A percentile compares a stretch with the other conserved stretches of the same genome.
Evolutionary conservation across 1,140 invertebrate genomes (phyloP).

Genomic region (Akabosia matsudoensis): DNA sequence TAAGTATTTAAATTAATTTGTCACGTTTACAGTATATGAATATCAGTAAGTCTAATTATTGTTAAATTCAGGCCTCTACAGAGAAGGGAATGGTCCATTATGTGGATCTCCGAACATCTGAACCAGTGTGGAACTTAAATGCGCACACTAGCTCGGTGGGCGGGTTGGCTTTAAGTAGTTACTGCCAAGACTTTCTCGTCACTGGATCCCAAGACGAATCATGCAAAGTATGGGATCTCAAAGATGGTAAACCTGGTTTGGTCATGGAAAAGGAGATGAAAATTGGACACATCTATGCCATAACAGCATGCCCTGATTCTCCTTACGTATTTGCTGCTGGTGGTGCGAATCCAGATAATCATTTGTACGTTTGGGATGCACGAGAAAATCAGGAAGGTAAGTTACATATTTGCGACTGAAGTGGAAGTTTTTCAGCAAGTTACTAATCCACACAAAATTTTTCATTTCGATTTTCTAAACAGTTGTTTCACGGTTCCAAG

Average conservation of each 20-base stretch:
- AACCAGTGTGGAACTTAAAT: conserved; percentile 71
- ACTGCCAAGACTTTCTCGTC: conserved; percentile 61
- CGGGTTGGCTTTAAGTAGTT: conserved; percentile 52
- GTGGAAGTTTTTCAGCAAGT: too few species aligned
- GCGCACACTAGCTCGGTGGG: conserved; percentile 79
- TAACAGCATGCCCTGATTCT: conserved; percentile 72
- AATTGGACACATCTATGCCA: conserved; percentile 70
- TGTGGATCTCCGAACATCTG: conserved; percentile 68
- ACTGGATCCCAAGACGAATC: conserved; percentile 69
- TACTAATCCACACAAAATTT: too few species aligned
- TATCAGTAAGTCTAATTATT: conserved; percentile 39
- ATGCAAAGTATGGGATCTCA: conserved; percentile 75
- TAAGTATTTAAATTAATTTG: conserved; percentile 53
- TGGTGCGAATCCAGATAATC: conserved; percentile 76
- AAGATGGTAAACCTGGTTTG: conserved; percentile 49
- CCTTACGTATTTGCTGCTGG: conserved; percentile 75
- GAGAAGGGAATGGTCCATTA: conserved; percentile 74
- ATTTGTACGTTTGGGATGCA: conserved; percentile 70
- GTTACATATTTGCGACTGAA: too few species aligned
- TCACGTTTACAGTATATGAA: neutral
- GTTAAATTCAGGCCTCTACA: conserved; percentile 70
- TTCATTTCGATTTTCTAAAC: neutral
- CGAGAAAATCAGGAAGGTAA: neutral
- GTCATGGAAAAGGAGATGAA: conserved; percentile 62
- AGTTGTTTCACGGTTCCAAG: neutral